Base-by-base conservation (phyloP, 2,888 invertebrate genomes). In the Caenorhabditis macrosperma region DNA sequence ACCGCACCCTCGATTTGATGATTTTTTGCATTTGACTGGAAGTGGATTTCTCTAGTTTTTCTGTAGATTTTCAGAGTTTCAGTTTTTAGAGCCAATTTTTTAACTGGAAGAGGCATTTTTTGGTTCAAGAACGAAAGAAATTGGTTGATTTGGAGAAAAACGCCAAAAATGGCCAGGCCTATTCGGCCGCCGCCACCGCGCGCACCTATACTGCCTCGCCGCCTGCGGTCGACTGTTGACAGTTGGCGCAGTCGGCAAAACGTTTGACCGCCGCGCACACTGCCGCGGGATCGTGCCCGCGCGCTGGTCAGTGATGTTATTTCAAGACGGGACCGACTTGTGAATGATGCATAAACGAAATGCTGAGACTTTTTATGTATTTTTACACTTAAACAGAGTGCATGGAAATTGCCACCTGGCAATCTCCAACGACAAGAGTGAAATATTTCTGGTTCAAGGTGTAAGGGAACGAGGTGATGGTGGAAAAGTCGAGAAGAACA, bases 271-370 rank as follows among this genome's bases (percentile, higher is more conserved):
- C 33, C 12, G 50, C 1, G 30, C 15, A 1, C 5, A 22, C 24
- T 50, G 50, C 15, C 44, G 41, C 50, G 44, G 20, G 77, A 64
- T 77, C 69, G 38, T n/a, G 55, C 35, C 15, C 69, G 44, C 52
- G 0, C 38, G 28, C 9, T 10, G 41, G 77, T 64, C 68, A n/a
- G 35, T 77, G 77, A 69, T 69, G 77, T 71, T 71, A 48, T 77
- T 78, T 78, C 77, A 78, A 78, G 77, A 78, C 77, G 77, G 77
- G 77, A 59, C 77, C 77, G 77, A 78, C 77, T 78, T 69, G 77
- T 78, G 77, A 78, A 78, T 78, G 77, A 78, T 78, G 77, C 71
- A 78, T 78, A 71, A 71, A 1, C 22, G 77, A 78, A 78, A 64
- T 71, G 77, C 77, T 78, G 76, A 76, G 76, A 76, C 61, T 61